Conservation (phyloP, 2,113 vertebrate genomes). For the Hypanus sabinus region DNA sequence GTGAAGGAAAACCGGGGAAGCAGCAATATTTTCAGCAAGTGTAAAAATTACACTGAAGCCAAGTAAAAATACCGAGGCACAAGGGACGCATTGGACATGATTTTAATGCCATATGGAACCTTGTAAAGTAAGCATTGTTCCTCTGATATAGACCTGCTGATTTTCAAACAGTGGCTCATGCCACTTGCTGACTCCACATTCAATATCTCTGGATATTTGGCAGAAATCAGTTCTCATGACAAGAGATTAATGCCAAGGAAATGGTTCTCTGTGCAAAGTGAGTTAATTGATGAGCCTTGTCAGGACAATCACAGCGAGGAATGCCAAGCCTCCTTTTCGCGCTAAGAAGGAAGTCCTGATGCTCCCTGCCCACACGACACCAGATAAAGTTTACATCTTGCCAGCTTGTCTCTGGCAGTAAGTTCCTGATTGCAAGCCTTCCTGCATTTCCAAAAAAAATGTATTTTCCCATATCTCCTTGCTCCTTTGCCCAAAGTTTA, state of each 20-base stretch:
- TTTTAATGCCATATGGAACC: background rate
- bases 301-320: background rate
- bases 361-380: background rate
- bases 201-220: background rate
- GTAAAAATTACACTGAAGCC: slow-evolving; percentile 38
- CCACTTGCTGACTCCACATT: background rate
- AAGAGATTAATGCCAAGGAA: background rate
- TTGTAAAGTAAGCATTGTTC: background rate
- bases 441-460: no score
- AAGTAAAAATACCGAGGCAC: background rate
- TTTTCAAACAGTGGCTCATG: background rate
- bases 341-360: background rate
- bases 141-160: background rate
- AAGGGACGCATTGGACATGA: background rate
- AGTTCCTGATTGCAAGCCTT: no score
- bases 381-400: background rate
- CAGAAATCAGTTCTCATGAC: background rate
- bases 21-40: slow-evolving; percentile 42
- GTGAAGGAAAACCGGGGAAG: slow-evolving; percentile 52
- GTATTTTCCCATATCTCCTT: no score
- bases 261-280: background rate
- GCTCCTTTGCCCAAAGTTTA: no score
- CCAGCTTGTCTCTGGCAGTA: no score
- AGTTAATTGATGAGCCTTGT: background rate
- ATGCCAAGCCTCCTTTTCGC: background rate